Evolutionary conservation across 2,888 invertebrate genomes (phyloP), one percentile per base, ranked within the genome.

Genomic region (Crossocerus cetratus): DNA sequence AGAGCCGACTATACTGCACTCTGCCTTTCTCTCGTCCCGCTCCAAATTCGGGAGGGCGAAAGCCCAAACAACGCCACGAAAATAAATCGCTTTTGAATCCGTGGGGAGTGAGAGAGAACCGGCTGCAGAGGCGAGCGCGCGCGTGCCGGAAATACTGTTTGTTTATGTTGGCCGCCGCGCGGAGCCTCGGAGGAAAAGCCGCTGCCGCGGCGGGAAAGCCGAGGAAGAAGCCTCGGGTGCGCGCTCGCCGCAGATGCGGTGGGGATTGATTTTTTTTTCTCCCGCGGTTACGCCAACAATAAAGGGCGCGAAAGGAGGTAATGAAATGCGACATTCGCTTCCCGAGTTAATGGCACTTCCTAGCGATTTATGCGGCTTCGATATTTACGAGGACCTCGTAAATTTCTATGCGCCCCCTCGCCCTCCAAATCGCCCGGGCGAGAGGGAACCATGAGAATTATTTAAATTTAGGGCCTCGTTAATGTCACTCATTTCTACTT

Each of bases 381-480:
- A 55, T 65, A 68, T 72, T 72, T 68, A 74, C 54, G 57, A 64
- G 56, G 43, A 11, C 20, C 56, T 61, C 60, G 54, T 72, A 67
- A 72, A 74, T 74, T 65, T 67, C 61, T 23, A 61, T 42, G 18
- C 42, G 16, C 32, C n/a, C 21, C 56, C n/a, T n/a, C n/a, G n/a
- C 32, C 32, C 8, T 32, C 4, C 0, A 4, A 32, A 1, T 32
- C 8, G 5, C 1, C 8, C 8, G 8, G 11, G 8, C 2, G 32
- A 32, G 3, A 32, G 32, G 5, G 32, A 11, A 8, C 11, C 1
- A 32, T 32, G 13, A 60, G 57, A 57, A 72, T 64, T 57, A 65
- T 72, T 72, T 74, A 53, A 64, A 72, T 72, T 55, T 57, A 59
- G 49, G 56, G 63, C 44, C 22, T 72, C 53, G 63, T 61, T 23